These are phyloP conservation scores for Stegodyphus mimosarum DNA, from an alignment of 1,140 invertebrate genomes.

Conservation along the genomic window DNA sequence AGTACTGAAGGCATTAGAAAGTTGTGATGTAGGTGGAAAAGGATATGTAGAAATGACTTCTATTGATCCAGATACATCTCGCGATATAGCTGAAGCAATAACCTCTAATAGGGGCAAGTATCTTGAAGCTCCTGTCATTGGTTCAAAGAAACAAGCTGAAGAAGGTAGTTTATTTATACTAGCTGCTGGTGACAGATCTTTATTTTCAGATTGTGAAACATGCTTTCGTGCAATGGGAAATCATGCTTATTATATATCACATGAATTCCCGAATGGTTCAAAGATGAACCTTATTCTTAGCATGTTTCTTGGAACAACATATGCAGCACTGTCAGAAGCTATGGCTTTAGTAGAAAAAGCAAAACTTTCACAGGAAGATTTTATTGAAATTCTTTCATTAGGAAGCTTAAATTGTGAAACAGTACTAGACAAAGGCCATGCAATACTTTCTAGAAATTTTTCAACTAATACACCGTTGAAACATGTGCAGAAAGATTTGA, in stretches of 20 bases:
- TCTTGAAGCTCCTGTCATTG: conserved; percentile 80
- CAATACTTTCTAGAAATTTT: conserved; percentile 84
- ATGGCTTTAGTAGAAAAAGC: conserved; percentile 92
- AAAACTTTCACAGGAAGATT: conserved; percentile 87
- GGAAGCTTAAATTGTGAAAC: conserved; percentile 85
- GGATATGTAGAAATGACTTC: conserved; percentile 97
- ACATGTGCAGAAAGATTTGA: conserved; percentile 95
- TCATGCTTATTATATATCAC: conserved; percentile 89
- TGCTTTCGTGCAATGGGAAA: conserved; percentile 94
- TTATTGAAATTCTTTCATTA: conserved; percentile 88
- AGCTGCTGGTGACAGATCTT: conserved; percentile 84
- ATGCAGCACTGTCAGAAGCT: conserved; percentile 90
- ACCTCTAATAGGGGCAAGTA: conserved; percentile 89
- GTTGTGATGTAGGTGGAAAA: conserved; percentile 67
- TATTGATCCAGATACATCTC: conserved; percentile 92
- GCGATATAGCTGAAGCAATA: conserved; percentile 92
- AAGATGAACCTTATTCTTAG: conserved; percentile 95
- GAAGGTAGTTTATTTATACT: conserved; percentile 90
- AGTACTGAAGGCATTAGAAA: background rate
- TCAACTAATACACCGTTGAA: conserved; percentile 83
- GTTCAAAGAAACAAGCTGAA: conserved; percentile 89
- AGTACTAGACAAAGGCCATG: conserved; percentile 86
- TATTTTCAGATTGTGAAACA: conserved; percentile 92
- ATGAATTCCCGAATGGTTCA: conserved; percentile 90
- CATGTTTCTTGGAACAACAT: conserved; percentile 84